phyloP scores from a whole-genome alignment of 2,888 invertebrate species.

The Theretra japonica region DNA sequence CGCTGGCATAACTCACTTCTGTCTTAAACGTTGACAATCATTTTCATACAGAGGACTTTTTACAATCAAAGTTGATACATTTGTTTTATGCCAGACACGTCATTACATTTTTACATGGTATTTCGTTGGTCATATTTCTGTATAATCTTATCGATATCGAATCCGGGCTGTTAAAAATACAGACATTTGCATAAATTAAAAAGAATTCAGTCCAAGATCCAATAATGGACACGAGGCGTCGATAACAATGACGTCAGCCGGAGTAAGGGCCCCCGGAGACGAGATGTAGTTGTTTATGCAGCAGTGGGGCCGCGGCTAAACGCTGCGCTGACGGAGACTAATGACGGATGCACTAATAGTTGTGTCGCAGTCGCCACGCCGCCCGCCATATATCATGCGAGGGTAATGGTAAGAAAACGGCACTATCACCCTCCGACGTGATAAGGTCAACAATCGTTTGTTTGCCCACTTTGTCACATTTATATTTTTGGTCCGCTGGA shows the following conservation, averaged over 20 bases:
- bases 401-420: slow-evolving; percentile 77
- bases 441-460: slow-evolving; percentile 77
- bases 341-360: slow-evolving; percentile 85
- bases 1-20: background rate
- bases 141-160: too few species aligned
- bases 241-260: slow-evolving; percentile 21
- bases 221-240: background rate
- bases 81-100: background rate
- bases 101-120: background rate
- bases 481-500: slow-evolving; percentile 17
- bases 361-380: slow-evolving; percentile 72
- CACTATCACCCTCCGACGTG: slow-evolving; percentile 75
- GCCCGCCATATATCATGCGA: slow-evolving; percentile 75
- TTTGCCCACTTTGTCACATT: slow-evolving; percentile 53
- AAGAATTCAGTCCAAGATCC: background rate
- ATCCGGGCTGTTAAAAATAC: too few species aligned
- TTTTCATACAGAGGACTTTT: slow-evolving; percentile 1
- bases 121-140: too few species aligned
- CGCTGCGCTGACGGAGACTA: slow-evolving; percentile 80
- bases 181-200: background rate
- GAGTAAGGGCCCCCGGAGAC: slow-evolving; percentile 44
- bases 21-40: background rate
- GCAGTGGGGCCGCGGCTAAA: slow-evolving; percentile 60
- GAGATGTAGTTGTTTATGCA: slow-evolving; percentile 71
- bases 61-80: background rate